Evolutionary conservation across 2,113 vertebrate genomes (phyloP).

Genomic region (Machaerirhynchus nigripectus): DNA sequence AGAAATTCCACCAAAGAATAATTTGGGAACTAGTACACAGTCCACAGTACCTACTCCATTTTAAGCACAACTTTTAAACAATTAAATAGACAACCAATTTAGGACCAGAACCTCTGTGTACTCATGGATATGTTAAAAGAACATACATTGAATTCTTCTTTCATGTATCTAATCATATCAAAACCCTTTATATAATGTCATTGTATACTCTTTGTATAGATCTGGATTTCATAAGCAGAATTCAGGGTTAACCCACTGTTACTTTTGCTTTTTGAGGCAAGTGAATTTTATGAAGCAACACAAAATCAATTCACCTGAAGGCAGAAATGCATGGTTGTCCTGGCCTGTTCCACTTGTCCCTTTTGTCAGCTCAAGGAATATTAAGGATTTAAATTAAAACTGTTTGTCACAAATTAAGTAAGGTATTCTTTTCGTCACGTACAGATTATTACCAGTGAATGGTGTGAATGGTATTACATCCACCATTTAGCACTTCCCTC

Average conservation of each 20-base stretch:
- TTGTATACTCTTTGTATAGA: not conserved
- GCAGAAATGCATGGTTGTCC: not conserved
- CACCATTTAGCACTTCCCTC: not conserved
- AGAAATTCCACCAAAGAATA: not conserved
- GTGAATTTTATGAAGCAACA: not conserved
- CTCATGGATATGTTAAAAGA: not conserved
- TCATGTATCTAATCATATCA: not conserved
- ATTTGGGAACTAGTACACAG: not conserved
- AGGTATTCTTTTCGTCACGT: not conserved
- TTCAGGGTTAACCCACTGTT: not conserved
- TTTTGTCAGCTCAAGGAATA: not conserved
- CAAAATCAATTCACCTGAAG: not conserved
- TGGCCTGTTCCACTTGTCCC: not conserved
- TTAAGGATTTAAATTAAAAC: not conserved
- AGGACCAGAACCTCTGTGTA: not conserved
- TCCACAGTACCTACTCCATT: not conserved
- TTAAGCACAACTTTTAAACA: not conserved
- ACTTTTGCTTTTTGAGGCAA: not conserved
- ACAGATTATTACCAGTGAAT: not conserved
- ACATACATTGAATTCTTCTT: not conserved
- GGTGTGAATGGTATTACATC: not conserved
- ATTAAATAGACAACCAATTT: not conserved
- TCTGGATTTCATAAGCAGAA: not conserved
- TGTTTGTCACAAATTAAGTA: not conserved
- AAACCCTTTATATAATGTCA: not conserved